phyloP scores from a whole-genome alignment of 2,888 invertebrate species.

The Apotomis betuletana region DNA sequence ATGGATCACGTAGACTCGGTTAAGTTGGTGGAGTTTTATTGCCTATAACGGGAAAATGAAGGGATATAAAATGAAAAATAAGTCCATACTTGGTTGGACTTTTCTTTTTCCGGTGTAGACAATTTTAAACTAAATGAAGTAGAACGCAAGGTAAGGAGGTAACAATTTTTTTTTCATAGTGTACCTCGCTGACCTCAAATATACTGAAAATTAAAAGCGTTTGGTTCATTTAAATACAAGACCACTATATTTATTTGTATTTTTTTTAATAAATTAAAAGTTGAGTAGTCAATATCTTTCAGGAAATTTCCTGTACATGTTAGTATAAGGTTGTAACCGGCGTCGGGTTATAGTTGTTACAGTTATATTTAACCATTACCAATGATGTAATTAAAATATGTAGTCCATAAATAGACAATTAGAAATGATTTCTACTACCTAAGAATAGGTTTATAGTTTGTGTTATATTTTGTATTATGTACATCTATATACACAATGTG shows the following conservation, averaged over 20 bases:
- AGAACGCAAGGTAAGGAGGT: constrained; percentile 28
- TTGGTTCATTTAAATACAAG: constrained; percentile 12
- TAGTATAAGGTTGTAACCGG: constrained; percentile 30
- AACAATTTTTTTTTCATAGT: constrained; percentile 24
- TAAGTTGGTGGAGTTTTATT: constrained; percentile 16
- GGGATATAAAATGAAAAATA: constrained; percentile 8
- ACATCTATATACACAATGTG: constrained; percentile 18
- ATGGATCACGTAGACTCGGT: not conserved
- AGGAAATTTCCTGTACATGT: constrained; percentile 12
- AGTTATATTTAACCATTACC: constrained; percentile 26
- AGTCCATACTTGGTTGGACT: constrained; percentile 7
- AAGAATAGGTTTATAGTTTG: constrained; percentile 29
- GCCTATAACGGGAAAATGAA: constrained; percentile 10
- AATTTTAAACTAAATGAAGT: constrained; percentile 20
- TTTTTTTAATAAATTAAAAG: constrained; percentile 16
- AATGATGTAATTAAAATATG: constrained; percentile 26
- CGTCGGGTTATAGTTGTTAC: constrained; percentile 37
- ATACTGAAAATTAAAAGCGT: constrained; percentile 19
- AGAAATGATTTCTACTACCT: constrained; percentile 34
- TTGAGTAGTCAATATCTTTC: constrained; percentile 23
- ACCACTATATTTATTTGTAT: not conserved
- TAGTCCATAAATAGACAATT: constrained; percentile 25
- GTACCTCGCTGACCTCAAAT: constrained; percentile 17
- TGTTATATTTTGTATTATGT: constrained; percentile 26
- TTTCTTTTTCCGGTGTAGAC: constrained; percentile 20